A percentile compares a stretch with the other conserved stretches of the same genome.
phyloP scores from a whole-genome alignment of 1,140 invertebrate species.

The Drosophila subpulchrella region DNA sequence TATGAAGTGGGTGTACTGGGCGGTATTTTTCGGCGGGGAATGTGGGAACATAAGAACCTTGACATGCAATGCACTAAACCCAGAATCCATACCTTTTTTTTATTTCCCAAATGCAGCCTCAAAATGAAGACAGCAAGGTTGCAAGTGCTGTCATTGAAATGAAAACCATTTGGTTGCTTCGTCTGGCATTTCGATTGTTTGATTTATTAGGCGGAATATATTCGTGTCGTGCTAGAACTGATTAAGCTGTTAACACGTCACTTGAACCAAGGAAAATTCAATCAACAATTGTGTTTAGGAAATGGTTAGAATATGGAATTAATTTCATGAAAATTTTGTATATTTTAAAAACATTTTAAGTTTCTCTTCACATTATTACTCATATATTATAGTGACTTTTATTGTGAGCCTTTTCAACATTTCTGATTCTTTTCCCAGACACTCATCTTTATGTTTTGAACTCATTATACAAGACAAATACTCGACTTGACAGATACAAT shows the following conservation, averaged over 20 bases:
- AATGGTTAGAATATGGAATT: not conserved
- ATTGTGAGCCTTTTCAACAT: not conserved
- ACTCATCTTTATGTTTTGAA: conserved; percentile 5
- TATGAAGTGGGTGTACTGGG: conserved; percentile 27
- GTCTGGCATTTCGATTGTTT: conserved; percentile 27
- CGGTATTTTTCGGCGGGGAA: not conserved
- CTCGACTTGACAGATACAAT: conserved; percentile 32
- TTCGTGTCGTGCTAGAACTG: conserved; percentile 18
- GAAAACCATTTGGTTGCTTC: conserved; percentile 28
- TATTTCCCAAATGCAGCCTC: conserved; percentile 12
- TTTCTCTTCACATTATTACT: too few relatives aligned
- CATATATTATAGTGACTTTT: not conserved
- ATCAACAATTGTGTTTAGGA: not conserved
- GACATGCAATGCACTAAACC: conserved; percentile 53
- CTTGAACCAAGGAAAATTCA: not conserved
- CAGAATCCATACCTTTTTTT: not conserved
- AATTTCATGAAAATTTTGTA: not conserved
- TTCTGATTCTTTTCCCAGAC: not conserved
- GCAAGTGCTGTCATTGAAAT: conserved; percentile 39
- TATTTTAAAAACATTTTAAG: not conserved
- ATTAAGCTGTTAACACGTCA: conserved; percentile 14
- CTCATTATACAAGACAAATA: conserved; percentile 24
- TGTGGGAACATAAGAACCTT: conserved; percentile 50
- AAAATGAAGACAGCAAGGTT: conserved; percentile 40
- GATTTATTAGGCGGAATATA: conserved; percentile 37